phyloP scores from a whole-genome alignment of 2,113 vertebrate genomes.

The Sylvietta virens region DNA sequence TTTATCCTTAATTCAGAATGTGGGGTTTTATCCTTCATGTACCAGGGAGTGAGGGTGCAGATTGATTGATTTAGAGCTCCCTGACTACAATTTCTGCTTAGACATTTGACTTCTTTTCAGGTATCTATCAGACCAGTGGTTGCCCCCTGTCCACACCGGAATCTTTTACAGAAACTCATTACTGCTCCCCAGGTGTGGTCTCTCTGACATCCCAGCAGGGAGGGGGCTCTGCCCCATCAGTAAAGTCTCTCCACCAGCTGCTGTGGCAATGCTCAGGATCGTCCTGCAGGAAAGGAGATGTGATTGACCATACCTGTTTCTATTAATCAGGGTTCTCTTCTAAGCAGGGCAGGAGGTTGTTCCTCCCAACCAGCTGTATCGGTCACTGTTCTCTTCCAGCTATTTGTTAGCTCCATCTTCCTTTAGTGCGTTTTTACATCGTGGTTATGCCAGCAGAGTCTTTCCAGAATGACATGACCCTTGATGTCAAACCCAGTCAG shows the following conservation, averaged over 20 bases:
- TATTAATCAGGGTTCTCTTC: not conserved
- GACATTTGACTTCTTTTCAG: not conserved
- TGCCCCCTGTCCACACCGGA: not conserved
- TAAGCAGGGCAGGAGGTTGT: not conserved
- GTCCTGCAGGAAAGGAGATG: not conserved
- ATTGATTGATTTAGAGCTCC: not conserved
- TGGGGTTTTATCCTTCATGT: not conserved
- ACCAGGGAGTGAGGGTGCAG: not conserved
- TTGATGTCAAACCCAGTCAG: not conserved
- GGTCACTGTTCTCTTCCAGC: not conserved
- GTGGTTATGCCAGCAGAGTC: not conserved
- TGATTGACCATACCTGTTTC: not conserved
- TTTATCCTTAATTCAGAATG: not conserved
- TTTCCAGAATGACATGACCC: not conserved
- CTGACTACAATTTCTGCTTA: not conserved
- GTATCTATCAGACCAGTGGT: not conserved
- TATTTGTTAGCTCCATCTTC: not conserved
- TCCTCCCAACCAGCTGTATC: fast-evolving
- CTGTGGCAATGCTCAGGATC: not conserved
- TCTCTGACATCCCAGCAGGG: not conserved
- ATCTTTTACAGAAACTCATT: not conserved
- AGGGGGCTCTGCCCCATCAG: not conserved
- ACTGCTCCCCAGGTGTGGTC: not conserved
- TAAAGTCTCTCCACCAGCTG: not conserved
- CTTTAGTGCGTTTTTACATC: fast-evolving